These are phyloP conservation scores for Nansenia antarctica DNA, from an alignment of 2,113 vertebrate genomes.

Conservation along the genomic window DNA sequence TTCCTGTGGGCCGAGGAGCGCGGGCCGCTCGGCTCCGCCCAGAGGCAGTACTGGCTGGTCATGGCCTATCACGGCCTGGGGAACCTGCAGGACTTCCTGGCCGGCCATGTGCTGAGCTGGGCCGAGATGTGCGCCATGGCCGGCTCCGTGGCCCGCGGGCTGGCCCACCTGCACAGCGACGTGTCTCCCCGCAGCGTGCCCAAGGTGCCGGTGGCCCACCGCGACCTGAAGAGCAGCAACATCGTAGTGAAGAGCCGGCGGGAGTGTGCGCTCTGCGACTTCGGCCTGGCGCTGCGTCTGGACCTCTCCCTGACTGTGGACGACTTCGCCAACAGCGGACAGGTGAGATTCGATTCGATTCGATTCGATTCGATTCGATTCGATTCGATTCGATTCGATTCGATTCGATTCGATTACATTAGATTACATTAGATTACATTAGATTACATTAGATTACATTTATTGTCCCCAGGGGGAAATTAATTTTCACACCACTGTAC, in stretches of 20 bases:
- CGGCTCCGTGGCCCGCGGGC: conserved; percentile 77
- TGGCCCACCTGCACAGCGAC: conserved; percentile 88
- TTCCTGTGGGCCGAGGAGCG: conserved; percentile 84
- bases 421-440: no score
- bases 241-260: conserved; percentile 81
- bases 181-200: conserved; percentile 72
- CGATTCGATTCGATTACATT: no score
- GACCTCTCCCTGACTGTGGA: conserved; percentile 83
- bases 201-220: conserved; percentile 85
- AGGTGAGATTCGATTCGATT: no score
- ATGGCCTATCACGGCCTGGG: conserved; percentile 84
- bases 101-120: conserved; percentile 81
- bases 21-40: conserved; percentile 38
- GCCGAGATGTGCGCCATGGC: conserved; percentile 80
- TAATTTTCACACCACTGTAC: no score
- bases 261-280: conserved; percentile 86
- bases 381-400: no score
- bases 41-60: conserved; percentile 87
- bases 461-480: no score
- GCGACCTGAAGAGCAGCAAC: conserved; percentile 90
- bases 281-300: conserved; percentile 84
- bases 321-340: conserved; percentile 88
- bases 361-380: no score
- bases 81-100: conserved; percentile 89
- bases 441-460: no score